Base-by-base conservation (phyloP, 2,888 invertebrate genomes). In the Anthophora plumipes region DNA sequence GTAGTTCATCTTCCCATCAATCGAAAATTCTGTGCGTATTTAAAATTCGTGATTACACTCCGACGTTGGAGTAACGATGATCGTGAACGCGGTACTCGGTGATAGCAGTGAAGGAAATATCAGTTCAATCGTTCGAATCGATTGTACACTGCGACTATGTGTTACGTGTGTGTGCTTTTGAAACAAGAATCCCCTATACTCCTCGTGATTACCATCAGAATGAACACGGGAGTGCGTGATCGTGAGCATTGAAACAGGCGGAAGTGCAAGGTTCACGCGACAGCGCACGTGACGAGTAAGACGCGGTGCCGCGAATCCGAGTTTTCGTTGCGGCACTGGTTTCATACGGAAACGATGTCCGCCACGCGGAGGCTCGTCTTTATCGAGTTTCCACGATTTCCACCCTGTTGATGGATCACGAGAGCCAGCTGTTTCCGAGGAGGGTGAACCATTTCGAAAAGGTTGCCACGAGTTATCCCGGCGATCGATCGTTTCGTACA, bases 401-500 rank as follows among this genome's bases (percentile, higher is more conserved):
- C 80, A 63, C 69, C 69, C 79, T 75, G 77, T 74, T 85, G 86
- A 86, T 86, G 85, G 82, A 87, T 84, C 82, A 85, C 77, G 86
- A 80, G 86, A 76, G 86, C 86, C 87, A 87, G 87, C 87, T 87
- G 87, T 86, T 87, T 70, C 80, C 83, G 71, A 79, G 80, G 70
- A 85, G 86, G 86, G 86, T 82, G 85, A 86, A 68, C 85, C 83
- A 59, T 82, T 87, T 72, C 82, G 86, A 86, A 86, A n/a, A 87
- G 86, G 86, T 85, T 83, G 81, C 82, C 76, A 74, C 83, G 78
- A 84, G 80, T 80, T 76, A 74, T 87, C 66, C 73, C 76, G 60
- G 67, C 85, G 87, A 87, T 87, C 87, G 87, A 86, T 85, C 85
- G 80, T 31, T 48, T 52, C 39, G 22, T 52, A 77, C 70, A 82